Evolutionary conservation across 1,140 invertebrate genomes (phyloP).

Genomic region (Drusus annulatus): DNA sequence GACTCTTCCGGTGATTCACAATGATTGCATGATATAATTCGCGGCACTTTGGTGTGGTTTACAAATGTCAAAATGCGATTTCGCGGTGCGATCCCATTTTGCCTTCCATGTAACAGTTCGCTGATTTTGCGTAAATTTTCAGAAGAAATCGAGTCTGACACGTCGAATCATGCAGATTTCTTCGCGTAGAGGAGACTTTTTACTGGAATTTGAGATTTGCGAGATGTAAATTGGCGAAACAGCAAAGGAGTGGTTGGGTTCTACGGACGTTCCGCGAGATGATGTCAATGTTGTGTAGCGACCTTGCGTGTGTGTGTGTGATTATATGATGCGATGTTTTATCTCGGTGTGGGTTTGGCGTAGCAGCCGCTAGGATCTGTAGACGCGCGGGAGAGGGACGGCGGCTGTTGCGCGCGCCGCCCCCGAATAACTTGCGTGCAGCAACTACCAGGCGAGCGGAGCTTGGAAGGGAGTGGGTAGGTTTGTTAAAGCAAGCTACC

Average conservation of each 20-base stretch:
- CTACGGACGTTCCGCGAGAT: conserved; percentile 30
- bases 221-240: conserved; percentile 13
- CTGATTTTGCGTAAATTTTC: not conserved
- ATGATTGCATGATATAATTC: not conserved
- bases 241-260: conserved; percentile 44
- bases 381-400: not conserved
- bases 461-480: not conserved
- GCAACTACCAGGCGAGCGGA: no score
- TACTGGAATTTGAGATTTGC: conserved; percentile 14
- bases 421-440: not conserved
- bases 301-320: conserved; percentile 40
- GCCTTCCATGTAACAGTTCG: not conserved
- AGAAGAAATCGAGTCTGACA: not conserved
- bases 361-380: conserved; percentile 33
- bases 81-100: conserved; percentile 15
- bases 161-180: not conserved
- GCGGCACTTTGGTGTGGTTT: conserved; percentile 3
- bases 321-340: not conserved
- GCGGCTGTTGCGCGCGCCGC: conserved; percentile 29
- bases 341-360: conserved; percentile 22
- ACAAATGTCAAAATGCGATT: conserved; percentile 39
- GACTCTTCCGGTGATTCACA: not conserved
- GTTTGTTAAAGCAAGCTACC: not conserved
- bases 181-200: not conserved
- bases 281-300: conserved; percentile 30